Base-by-base conservation (phyloP, 92 coral and sea anemone genomes). In the Nematostella vectensis region DNA sequence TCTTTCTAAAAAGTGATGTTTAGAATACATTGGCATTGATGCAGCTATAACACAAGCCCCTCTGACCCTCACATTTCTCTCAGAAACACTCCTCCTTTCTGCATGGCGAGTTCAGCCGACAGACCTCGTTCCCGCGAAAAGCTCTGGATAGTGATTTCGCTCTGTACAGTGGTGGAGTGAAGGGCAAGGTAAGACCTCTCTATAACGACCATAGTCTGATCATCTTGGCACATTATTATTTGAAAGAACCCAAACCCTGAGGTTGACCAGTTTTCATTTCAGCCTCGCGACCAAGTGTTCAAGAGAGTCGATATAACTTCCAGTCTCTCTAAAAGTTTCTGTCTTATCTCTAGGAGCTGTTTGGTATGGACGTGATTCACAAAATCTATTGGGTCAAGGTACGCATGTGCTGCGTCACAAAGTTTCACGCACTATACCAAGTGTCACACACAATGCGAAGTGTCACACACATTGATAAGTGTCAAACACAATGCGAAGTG, bases 351-450 rank as follows among this genome's bases (percentile, higher is more conserved):
- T 29, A 93, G 99, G 96, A 93, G 61, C 88, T 93, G 72, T 89
- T 75, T 38, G 88, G 88, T 23, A 72, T 93, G 56, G 96, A 93
- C 56, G 99, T 80, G 25, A 78, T 93, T 38, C 99, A 93, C 70
- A 93, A 93, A 65, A 80, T 95, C 69, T 74, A 78, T 48, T 93
- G 99, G 99, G 88, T 93, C 25, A 68, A 87, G 93, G 99, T 93
- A 49, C 16, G 81, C 12, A 0, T n/a, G 11, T 30, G 23, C 23
- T 19, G 18, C 6, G 11, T 4, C 4, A 12, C 4, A 19, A 9
- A 11, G 31, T 27, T 9, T 29, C 24, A 2, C 18, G 3, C 11
- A 23, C 22, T 1, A 51, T 53, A 25, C 17, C 56, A 31, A 58
- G 39, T 27, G 55, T 10, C 4, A 56, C 11, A 24, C 4, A 11